A percentile compares a stretch with the other conserved stretches of the same genome.
These are phyloP conservation scores for Euwallacea fornicatus DNA, from an alignment of 1,140 invertebrate genomes.

Conservation along the genomic window DNA sequence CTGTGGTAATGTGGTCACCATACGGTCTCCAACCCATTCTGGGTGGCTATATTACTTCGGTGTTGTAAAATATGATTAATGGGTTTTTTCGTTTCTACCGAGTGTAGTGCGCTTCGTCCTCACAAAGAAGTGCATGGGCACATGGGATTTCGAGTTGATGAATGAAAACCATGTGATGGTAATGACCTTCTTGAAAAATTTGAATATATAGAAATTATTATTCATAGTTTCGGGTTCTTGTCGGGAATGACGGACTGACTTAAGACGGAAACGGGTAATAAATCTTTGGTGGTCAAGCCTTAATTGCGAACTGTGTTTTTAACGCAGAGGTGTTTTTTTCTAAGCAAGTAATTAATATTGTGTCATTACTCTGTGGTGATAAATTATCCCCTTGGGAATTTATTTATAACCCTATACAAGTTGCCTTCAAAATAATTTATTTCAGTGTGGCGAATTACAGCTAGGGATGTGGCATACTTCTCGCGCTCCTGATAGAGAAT, in stretches of 20 bases:
- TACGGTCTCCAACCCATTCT: constrained; percentile 9
- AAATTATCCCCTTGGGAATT: constrained; percentile 12
- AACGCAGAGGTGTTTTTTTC: constrained; percentile 22
- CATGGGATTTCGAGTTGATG: constrained; percentile 33
- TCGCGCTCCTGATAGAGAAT: no score
- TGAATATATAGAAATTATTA: constrained; percentile 32
- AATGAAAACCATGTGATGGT: constrained; percentile 36
- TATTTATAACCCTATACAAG: constrained; percentile 1
- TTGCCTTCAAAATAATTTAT: no score
- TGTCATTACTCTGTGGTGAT: constrained; percentile 15
- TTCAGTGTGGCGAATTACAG: no score
- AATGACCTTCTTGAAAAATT: constrained; percentile 37
- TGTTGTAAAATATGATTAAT: constrained; percentile 35
- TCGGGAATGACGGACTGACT: background rate
- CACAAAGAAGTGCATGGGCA: constrained; percentile 21
- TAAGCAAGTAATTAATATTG: constrained; percentile 18
- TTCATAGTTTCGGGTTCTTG: constrained; percentile 35
- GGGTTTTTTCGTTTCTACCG: constrained; percentile 13
- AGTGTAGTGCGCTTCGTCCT: constrained; percentile 11
- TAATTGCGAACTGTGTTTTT: constrained; percentile 33
- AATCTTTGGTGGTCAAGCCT: constrained; percentile 32
- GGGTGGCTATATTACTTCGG: constrained; percentile 19
- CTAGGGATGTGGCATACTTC: no score
- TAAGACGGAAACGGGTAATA: constrained; percentile 36
- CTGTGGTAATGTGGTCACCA: constrained; percentile 2